Evolutionary conservation across 2,888 invertebrate genomes (phyloP).

Genomic region (Lasiommata megera): DNA sequence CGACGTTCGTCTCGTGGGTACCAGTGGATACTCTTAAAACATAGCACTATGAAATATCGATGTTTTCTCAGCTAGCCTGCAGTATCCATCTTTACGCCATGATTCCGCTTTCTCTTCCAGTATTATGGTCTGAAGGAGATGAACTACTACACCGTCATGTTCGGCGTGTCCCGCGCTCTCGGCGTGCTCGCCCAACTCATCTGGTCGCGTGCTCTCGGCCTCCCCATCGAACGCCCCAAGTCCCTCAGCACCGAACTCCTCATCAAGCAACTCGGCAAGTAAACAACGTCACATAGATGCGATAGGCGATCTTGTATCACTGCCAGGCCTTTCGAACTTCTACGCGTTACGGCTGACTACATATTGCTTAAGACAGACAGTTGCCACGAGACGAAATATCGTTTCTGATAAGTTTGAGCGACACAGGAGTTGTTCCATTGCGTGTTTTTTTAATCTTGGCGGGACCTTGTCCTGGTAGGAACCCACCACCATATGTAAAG

Average conservation of each 20-base stretch:
- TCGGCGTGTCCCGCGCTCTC: conserved; percentile 94
- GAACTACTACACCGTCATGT: conserved; percentile 96
- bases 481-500: too few relatives aligned
- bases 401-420: too few relatives aligned
- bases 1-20: too few relatives aligned
- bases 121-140: conserved; percentile 95
- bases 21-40: too few relatives aligned
- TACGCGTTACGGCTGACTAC: background rate
- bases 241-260: conserved; percentile 88
- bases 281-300: conserved; percentile 35
- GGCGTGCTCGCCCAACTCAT: conserved; percentile 91
- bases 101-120: conserved; percentile 57
- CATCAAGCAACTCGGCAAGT: conserved; percentile 68
- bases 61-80: too few relatives aligned
- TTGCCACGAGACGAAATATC: too few relatives aligned
- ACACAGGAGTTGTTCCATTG: too few relatives aligned
- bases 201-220: conserved; percentile 92
- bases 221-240: conserved; percentile 93
- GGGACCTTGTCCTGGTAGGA: too few relatives aligned
- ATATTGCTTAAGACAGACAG: background rate
- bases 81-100: too few relatives aligned
- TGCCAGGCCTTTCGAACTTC: background rate
- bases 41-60: too few relatives aligned
- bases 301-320: conserved; percentile 17
- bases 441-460: too few relatives aligned